Evolutionary conservation across 2,888 invertebrate genomes (phyloP).

Genomic region (Maniola hyperantus): DNA sequence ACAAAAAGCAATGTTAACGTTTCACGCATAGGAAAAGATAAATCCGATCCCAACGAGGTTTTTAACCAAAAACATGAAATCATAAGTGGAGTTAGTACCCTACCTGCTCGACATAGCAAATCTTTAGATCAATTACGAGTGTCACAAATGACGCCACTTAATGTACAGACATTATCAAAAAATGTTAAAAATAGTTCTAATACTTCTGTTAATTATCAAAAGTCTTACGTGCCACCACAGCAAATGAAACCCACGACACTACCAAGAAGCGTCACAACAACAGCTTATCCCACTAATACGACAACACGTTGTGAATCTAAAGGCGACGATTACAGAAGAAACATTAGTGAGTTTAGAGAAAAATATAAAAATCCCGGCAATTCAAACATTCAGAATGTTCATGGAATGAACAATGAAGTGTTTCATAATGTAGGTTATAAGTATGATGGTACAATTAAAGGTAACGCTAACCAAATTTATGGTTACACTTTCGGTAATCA

Average conservation of each 20-base stretch:
- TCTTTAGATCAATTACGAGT: conserved; percentile 90
- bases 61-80: conserved; percentile 70
- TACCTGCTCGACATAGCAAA: conserved; percentile 90
- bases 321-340: conserved; percentile 82
- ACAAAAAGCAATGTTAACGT: conserved; percentile 58
- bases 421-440: conserved; percentile 76
- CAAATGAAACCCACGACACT: conserved; percentile 76
- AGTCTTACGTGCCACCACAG: conserved; percentile 68
- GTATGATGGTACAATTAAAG: conserved; percentile 67
- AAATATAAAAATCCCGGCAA: conserved; percentile 84
- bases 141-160: conserved; percentile 68
- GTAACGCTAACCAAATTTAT: conserved; percentile 76
- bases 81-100: conserved; percentile 75
- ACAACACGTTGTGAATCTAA: conserved; percentile 69
- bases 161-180: conserved; percentile 62
- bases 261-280: conserved; percentile 76
- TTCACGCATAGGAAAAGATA: conserved; percentile 60
- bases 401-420: conserved; percentile 70
- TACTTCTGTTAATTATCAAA: conserved; percentile 74
- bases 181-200: conserved; percentile 68
- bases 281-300: conserved; percentile 72
- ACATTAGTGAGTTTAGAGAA: conserved; percentile 84
- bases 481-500: conserved; percentile 81
- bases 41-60: conserved; percentile 58
- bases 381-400: conserved; percentile 55